Evolutionary conservation across 2,113 vertebrate species (phyloP).

Genomic region (Nyctibius bracteatus): DNA sequence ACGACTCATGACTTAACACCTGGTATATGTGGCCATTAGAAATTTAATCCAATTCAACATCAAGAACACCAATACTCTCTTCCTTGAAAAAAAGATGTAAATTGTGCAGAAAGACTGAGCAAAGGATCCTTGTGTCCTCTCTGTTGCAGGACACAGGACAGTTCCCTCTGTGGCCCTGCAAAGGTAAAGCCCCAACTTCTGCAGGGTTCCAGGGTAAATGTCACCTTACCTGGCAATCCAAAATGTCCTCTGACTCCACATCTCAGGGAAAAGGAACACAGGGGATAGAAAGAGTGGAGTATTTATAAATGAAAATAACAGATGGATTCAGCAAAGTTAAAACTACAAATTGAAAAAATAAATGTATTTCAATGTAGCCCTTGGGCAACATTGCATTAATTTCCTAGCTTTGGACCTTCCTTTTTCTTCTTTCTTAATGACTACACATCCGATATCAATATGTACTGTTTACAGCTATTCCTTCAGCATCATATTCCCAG

Average conservation of each 20-base stretch:
- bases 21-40: neutral
- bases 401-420: neutral
- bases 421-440: slow-evolving; percentile 30
- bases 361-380: neutral
- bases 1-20: neutral
- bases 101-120: neutral
- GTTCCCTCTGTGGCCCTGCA: neutral
- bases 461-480: neutral
- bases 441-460: neutral
- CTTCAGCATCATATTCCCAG: neutral
- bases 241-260: neutral
- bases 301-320: neutral
- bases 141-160: rapidly evolving
- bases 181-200: neutral
- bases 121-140: neutral
- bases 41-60: neutral
- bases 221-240: neutral
- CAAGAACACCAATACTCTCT: neutral
- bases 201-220: neutral
- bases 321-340: neutral
- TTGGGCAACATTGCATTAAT: slow-evolving; percentile 25
- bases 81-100: neutral
- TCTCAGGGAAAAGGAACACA: neutral
- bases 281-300: neutral
- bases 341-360: slow-evolving; percentile 16